Conservation (phyloP, 2,113 vertebrate genomes). For the Pteruthius melanotis region DNA sequence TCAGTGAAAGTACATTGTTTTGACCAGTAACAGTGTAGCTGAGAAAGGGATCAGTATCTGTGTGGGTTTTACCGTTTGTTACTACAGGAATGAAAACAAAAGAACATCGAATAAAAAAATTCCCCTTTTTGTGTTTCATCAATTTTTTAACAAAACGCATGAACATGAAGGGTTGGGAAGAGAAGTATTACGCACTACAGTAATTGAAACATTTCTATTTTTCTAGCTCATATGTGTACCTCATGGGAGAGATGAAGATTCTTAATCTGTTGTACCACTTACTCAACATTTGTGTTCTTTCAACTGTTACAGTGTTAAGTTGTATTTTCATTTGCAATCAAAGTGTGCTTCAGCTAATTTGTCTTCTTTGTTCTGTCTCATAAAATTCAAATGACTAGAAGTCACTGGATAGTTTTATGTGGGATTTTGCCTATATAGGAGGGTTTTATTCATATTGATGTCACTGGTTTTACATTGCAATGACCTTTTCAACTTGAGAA, state of each 20-base stretch:
- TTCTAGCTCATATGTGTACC: background rate
- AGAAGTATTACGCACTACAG: background rate
- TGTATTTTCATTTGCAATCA: conserved; percentile 10
- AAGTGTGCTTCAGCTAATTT: background rate
- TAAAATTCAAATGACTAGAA: background rate
- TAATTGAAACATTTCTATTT: background rate
- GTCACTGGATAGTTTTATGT: background rate
- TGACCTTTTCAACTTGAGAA: background rate
- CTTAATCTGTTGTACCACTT: background rate
- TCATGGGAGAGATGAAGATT: background rate
- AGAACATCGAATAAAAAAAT: background rate
- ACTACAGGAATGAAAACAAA: background rate
- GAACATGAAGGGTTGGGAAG: background rate
- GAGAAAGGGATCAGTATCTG: background rate
- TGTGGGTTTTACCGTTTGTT: background rate
- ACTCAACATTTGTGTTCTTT: background rate
- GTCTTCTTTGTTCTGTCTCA: background rate
- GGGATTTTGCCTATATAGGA: background rate
- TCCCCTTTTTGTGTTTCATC: background rate
- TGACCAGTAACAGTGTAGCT: background rate
- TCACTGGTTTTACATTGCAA: background rate
- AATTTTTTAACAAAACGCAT: background rate
- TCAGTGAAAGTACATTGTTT: background rate
- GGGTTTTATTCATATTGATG: background rate
- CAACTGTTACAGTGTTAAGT: background rate